A percentile compares a stretch with the other conserved stretches of the same genome.
Evolutionary conservation across 1,140 invertebrate genomes (phyloP).

Genomic region (Drosophila arizonae): DNA sequence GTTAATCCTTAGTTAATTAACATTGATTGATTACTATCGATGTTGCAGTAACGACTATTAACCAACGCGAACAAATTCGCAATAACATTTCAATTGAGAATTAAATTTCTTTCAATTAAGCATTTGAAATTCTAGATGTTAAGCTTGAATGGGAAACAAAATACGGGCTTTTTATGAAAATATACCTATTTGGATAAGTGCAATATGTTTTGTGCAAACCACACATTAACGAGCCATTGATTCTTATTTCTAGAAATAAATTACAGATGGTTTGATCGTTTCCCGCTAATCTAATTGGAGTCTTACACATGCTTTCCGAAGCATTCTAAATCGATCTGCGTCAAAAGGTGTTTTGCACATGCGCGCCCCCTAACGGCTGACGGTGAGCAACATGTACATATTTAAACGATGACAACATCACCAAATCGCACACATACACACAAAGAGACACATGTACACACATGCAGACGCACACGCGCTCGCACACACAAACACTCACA

Average conservation of each 20-base stretch:
- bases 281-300: conserved; percentile 2
- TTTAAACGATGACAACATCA: conserved; percentile 75
- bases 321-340: conserved; percentile 10
- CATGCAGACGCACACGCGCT: conserved; percentile 16
- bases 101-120: no score
- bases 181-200: background rate
- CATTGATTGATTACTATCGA: no score
- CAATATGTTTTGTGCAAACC: no score
- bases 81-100: background rate
- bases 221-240: background rate
- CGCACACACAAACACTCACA: conserved; percentile 21
- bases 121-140: no score
- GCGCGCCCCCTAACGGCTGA: conserved; percentile 20
- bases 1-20: no score
- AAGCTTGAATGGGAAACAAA: no score
- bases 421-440: conserved; percentile 24
- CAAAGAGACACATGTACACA: conserved; percentile 3
- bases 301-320: background rate
- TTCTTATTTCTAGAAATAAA: background rate
- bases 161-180: background rate
- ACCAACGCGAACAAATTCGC: background rate
- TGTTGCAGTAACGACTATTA: background rate
- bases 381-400: conserved; percentile 27
- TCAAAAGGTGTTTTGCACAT: conserved; percentile 29
- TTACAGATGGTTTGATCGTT: background rate